phyloP scores from a whole-genome alignment of 2,113 vertebrate genomes.

The Apodemus sylvaticus region DNA sequence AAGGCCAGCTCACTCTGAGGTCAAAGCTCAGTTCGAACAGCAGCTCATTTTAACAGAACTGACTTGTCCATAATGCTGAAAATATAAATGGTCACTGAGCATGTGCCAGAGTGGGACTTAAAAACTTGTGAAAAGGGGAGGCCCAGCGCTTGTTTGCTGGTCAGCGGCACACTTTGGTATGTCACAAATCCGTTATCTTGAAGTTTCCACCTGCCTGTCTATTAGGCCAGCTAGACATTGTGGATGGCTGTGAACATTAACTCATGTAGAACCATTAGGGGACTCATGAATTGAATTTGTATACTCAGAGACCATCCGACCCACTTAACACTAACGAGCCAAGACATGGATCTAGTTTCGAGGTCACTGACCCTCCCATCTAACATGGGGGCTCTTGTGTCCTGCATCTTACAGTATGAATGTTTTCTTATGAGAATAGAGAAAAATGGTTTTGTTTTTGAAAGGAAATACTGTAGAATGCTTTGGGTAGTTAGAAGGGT shows the following conservation, averaged over 20 bases:
- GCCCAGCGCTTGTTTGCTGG: not conserved
- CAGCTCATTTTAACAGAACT: not conserved
- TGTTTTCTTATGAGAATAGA: not conserved
- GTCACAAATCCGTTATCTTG: not conserved
- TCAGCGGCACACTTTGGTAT: not conserved
- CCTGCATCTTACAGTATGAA: not conserved
- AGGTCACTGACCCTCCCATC: not conserved
- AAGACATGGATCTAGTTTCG: fast-evolving
- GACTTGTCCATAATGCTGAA: not conserved
- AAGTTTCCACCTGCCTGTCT: not conserved
- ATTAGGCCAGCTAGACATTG: not conserved
- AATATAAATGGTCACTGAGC: not conserved
- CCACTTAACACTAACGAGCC: not conserved
- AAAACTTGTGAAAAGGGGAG: not conserved
- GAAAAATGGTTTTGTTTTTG: not conserved
- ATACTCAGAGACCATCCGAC: not conserved
- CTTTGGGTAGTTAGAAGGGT: not conserved
- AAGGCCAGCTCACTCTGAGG: not conserved
- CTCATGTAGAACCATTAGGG: not conserved
- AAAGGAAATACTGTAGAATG: not conserved
- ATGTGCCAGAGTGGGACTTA: not conserved
- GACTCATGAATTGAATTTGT: not conserved
- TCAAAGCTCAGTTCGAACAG: not conserved
- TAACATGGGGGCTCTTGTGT: not conserved
- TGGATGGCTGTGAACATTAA: not conserved